phyloP scores from a whole-genome alignment of 1,140 invertebrate species.

The Bombus soroeensis region DNA sequence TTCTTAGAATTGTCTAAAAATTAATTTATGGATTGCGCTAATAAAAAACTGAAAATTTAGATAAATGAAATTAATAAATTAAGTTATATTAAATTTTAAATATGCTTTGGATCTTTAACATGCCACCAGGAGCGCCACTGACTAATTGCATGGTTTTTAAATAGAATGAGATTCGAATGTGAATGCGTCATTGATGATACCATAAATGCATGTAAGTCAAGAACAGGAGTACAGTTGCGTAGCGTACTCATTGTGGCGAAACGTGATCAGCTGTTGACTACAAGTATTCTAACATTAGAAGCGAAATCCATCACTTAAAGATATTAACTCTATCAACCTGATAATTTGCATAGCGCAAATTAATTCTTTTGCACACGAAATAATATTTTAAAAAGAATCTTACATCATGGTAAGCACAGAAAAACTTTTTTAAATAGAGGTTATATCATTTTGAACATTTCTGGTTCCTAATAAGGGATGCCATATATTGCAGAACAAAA shows the following conservation, averaged over 20 bases:
- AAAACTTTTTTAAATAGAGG: neutral
- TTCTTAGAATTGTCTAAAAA: neutral
- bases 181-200: slow-evolving; percentile 52
- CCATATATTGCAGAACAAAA: neutral
- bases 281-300: neutral
- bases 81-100: too few species aligned
- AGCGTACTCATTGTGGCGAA: slow-evolving; percentile 21
- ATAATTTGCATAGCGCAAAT: neutral
- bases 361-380: neutral
- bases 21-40: neutral
- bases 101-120: neutral
- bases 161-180: slow-evolving; percentile 36
- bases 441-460: neutral
- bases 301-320: neutral
- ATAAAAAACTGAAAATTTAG: neutral
- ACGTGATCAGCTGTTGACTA: slow-evolving; percentile 42
- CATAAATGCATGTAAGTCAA: slow-evolving; percentile 28
- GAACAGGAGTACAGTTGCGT: neutral
- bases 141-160: slow-evolving; percentile 38
- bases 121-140: neutral
- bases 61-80: neutral
- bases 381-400: neutral
- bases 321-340: neutral
- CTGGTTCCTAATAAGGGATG: neutral
- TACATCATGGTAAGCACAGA: slow-evolving; percentile 33